Evolutionary conservation across 2,113 vertebrate genomes (phyloP).

Genomic region (Typhlomys cinereus): DNA sequence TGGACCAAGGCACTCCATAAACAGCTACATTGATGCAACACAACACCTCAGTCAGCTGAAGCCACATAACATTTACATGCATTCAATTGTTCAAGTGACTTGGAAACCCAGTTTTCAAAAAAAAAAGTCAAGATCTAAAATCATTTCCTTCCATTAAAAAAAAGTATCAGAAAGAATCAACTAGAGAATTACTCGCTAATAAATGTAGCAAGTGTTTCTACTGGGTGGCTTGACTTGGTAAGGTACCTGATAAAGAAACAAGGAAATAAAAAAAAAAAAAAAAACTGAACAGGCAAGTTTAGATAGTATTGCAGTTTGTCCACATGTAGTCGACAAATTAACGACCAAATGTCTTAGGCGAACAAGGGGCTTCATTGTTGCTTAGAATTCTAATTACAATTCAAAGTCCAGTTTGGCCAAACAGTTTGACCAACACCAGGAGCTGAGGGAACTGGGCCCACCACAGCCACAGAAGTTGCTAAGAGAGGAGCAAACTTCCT

Average conservation of each 20-base stretch:
- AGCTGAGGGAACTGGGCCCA: no score
- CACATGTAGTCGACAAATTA: no score
- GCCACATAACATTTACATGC: background rate
- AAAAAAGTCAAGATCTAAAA: slow-evolving; percentile 40
- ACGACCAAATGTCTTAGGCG: no score
- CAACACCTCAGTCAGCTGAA: background rate
- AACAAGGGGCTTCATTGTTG: no score
- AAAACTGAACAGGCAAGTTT: background rate
- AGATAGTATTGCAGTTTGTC: no score
- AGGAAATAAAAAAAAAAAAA: slow-evolving; percentile 20
- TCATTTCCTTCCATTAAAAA: slow-evolving; percentile 20
- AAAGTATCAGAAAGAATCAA: background rate
- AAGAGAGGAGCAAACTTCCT: no score
- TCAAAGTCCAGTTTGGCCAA: no score
- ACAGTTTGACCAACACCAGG: no score
- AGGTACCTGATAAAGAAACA: background rate
- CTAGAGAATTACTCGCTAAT: background rate
- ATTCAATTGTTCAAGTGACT: background rate
- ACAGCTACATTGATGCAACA: background rate
- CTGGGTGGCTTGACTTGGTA: background rate
- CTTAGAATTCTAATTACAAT: no score
- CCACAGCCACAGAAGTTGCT: no score
- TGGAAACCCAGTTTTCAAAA: slow-evolving; percentile 50
- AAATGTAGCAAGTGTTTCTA: background rate
- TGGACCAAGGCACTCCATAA: background rate